A percentile compares a stretch with the other conserved stretches of the same genome.
These are phyloP conservation scores for Leucophenga varia DNA, from an alignment of 1,140 invertebrate genomes.

Conservation along the genomic window DNA sequence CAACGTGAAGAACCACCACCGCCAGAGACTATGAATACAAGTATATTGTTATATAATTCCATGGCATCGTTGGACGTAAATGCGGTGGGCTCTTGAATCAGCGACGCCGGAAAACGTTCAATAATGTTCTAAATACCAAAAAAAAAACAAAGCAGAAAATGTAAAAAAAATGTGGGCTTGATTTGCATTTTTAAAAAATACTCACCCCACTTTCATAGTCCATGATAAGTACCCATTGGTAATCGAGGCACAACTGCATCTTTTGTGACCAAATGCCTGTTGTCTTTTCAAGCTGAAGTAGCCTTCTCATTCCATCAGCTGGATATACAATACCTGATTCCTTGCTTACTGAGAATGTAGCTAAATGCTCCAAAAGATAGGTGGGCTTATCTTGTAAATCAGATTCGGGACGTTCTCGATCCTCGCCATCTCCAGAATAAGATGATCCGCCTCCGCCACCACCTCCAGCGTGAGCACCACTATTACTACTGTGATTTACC, in stretches of 20 bases:
- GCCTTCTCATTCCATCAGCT: slow-evolving; percentile 91
- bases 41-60: slow-evolving; percentile 98
- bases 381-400: slow-evolving; percentile 66
- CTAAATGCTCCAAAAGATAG: slow-evolving; percentile 94
- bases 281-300: slow-evolving; percentile 94
- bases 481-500: slow-evolving; percentile 39
- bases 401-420: slow-evolving; percentile 38
- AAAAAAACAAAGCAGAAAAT: background rate
- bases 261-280: slow-evolving; percentile 97
- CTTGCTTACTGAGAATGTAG: slow-evolving; percentile 92
- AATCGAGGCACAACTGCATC: slow-evolving; percentile 88
- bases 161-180: background rate
- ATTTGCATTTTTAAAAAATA: slow-evolving; percentile 14
- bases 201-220: slow-evolving; percentile 94
- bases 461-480: slow-evolving; percentile 17
- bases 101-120: slow-evolving; percentile 89
- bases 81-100: slow-evolving; percentile 93
- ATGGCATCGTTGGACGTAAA: slow-evolving; percentile 95
- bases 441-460: slow-evolving; percentile 38
- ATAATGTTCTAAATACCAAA: slow-evolving; percentile 77
- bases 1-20: slow-evolving; percentile 66
- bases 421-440: slow-evolving; percentile 51
- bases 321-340: slow-evolving; percentile 85
- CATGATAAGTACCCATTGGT: slow-evolving; percentile 88
- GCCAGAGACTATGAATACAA: slow-evolving; percentile 90